Evolutionary conservation across 2,888 invertebrate species (phyloP).

Genomic region (Troides helena): DNA sequence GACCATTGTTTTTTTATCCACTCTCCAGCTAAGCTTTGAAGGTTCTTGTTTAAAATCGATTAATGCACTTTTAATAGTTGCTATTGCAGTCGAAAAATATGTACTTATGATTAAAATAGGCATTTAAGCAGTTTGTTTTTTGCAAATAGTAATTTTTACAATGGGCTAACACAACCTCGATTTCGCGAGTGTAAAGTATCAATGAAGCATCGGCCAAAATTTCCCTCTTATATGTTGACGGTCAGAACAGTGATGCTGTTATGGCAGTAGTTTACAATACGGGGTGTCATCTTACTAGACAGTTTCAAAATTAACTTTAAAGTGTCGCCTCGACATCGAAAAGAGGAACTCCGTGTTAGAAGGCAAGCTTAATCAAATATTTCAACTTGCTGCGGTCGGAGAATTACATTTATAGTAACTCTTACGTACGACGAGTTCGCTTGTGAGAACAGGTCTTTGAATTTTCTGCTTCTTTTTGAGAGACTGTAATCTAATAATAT

Average conservation of each 20-base stretch:
- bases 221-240: background rate
- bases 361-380: background rate
- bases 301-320: background rate
- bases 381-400: background rate
- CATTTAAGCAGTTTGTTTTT: too few species aligned
- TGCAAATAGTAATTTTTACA: background rate
- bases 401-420: too few species aligned
- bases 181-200: background rate
- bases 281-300: background rate
- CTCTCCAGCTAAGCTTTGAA: background rate
- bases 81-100: too few species aligned
- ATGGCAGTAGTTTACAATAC: background rate
- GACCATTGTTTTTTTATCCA: background rate
- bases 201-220: background rate
- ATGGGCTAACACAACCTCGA: background rate
- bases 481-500: too few species aligned
- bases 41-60: background rate
- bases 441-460: too few species aligned
- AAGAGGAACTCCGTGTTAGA: background rate
- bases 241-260: background rate
- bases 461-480: too few species aligned
- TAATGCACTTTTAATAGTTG: too few species aligned
- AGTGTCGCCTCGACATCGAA: background rate
- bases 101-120: too few species aligned
- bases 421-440: too few species aligned